Base-by-base conservation (phyloP, 1,140 invertebrate genomes). In the Diorhabda sublineata region DNA sequence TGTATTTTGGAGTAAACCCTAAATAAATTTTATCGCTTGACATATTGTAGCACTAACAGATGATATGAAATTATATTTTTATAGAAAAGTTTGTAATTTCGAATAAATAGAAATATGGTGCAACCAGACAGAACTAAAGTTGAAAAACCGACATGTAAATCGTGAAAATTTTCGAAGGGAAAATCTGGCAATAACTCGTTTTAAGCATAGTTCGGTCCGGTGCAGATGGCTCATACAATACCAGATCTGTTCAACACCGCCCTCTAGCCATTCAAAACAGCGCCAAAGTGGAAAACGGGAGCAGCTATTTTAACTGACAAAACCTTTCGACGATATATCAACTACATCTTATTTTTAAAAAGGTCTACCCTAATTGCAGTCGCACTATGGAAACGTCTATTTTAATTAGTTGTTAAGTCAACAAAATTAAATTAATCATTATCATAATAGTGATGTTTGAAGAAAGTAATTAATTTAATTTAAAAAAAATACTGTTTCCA, bases 261-360 rank as follows among this genome's bases (percentile, higher is more conserved):
- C 70, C 70, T 69, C 68, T 71, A 70, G 74, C 74, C 71, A 75
- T 75, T 75, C 68, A 73, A 73, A 72, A 70, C 72, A 72, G 75
- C 71, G 70, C 60, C 71, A 73, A 75, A 75, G 75, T 75, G 73
- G 68, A 70, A 75, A 75, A 73, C 71, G 75, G 42, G 73, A 64
- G 67, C 70, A 64, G 73, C 74, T 76, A 76, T 76, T 76, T 73
- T 74, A 76, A 70, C 75, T 76, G 75, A 76, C 75, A 76, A 76
- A 76, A 76, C 75, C 75, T 76, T 72, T 58, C 69, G 66, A 66
- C 73, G 64, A 76, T 76, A 76, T 75, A 76, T 76, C 75, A 76
- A 73, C 64, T 64, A 68, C 70, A 72, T 76, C 75, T 76, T 76
- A 75, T 73, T 76, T 76, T 73, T 75, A 75, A 72, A 76, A 73